Conservation (phyloP, 2,113 vertebrate species). For the Osmerus mordax region DNA sequence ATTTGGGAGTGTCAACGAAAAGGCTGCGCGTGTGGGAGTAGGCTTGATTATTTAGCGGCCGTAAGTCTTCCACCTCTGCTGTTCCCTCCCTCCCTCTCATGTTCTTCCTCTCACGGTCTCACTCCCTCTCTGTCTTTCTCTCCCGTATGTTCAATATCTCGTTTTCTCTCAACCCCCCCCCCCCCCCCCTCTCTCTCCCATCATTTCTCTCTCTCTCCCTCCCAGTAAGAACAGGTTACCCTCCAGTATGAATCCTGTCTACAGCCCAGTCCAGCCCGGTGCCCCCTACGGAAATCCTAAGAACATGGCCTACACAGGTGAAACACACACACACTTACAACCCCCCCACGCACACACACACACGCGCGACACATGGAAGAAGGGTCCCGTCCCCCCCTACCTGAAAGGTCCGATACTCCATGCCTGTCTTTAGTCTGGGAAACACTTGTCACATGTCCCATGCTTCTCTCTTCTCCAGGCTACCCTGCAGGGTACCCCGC, state of each 20-base stretch:
- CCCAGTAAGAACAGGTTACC: conserved; percentile 82
- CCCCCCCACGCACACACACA: background rate
- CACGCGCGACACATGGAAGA: background rate
- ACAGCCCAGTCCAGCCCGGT: conserved; percentile 97
- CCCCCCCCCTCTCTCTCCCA: background rate
- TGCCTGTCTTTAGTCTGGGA: conserved; percentile 15
- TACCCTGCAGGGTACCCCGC: conserved; percentile 94
- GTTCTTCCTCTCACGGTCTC: conserved; percentile 8
- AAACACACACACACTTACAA: conserved; percentile 27
- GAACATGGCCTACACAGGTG: conserved; percentile 97
- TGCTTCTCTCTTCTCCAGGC: conserved; percentile 68
- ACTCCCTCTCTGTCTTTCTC: background rate
- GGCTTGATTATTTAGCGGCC: too few species aligned
- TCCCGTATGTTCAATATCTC: too few species aligned
- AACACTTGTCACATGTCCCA: background rate
- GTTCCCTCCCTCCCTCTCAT: background rate
- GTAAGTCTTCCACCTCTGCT: too few species aligned
- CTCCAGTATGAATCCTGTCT: conserved; percentile 98
- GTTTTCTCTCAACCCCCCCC: conserved; percentile 16
- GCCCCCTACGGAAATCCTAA: conserved; percentile 96
- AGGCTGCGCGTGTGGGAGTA: conserved; percentile 29
- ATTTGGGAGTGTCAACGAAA: too few species aligned
- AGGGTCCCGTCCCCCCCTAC: too few species aligned
- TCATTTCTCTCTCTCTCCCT: conserved; percentile 1
- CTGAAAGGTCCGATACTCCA: background rate